These are phyloP conservation scores for Cosmia pyralina DNA, from an alignment of 2,888 invertebrate genomes.

Conservation along the genomic window DNA sequence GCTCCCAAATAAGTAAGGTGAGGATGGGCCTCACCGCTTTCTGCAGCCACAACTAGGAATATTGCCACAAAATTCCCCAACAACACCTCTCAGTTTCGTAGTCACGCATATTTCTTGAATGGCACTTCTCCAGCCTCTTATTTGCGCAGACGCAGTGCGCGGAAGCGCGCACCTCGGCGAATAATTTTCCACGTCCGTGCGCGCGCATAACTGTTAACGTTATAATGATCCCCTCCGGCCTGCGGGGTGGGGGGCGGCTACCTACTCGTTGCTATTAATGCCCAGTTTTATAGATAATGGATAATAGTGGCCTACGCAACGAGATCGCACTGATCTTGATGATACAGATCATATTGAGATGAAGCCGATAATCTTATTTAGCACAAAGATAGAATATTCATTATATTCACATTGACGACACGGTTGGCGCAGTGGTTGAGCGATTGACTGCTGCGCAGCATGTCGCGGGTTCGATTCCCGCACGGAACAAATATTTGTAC, in stretches of 20 bases:
- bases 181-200: constrained; percentile 89
- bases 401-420: no score
- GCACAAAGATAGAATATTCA: constrained; percentile 36
- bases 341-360: constrained; percentile 51
- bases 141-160: constrained; percentile 63
- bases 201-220: constrained; percentile 83
- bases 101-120: constrained; percentile 33
- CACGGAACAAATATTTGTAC: no score
- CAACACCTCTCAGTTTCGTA: constrained; percentile 7
- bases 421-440: no score
- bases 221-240: constrained; percentile 78
- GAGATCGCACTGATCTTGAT: constrained; percentile 34
- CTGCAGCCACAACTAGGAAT: neutral
- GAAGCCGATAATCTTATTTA: constrained; percentile 46
- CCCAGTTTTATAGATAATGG: constrained; percentile 54
- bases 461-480: no score
- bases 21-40: neutral
- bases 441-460: no score
- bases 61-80: neutral
- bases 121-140: constrained; percentile 43
- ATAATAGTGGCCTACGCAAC: constrained; percentile 57
- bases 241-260: constrained; percentile 39
- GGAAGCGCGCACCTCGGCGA: constrained; percentile 79
- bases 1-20: neutral
- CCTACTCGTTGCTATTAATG: constrained; percentile 55